Evolutionary conservation across 2,888 invertebrate species (phyloP).

Genomic region (Caenorhabditis sinica): DNA sequence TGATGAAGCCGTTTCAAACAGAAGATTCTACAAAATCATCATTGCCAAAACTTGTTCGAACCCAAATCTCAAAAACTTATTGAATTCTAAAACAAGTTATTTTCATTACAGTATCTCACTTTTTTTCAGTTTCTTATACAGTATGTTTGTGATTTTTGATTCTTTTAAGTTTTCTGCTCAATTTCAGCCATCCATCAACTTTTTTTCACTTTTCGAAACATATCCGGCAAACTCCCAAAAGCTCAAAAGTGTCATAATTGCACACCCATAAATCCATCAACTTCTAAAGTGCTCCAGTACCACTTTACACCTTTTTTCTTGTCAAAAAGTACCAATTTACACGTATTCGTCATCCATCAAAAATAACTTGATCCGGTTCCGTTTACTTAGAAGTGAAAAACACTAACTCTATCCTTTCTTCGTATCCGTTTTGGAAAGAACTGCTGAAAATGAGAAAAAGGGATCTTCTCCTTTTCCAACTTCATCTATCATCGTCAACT

Average conservation of each 20-base stretch:
- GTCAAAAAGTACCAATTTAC: conserved; percentile 1
- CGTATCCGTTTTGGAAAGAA: conserved; percentile 5
- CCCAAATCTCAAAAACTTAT: too few species aligned
- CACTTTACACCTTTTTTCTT: conserved; percentile 14
- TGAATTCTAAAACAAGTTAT: too few species aligned
- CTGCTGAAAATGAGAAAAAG: neutral
- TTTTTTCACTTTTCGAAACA: neutral
- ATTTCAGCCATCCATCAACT: neutral
- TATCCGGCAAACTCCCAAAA: neutral
- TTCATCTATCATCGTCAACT: conserved; percentile 55
- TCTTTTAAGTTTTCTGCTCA: too few species aligned
- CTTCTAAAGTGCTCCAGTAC: neutral
- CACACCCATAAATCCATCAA: conserved; percentile 27
- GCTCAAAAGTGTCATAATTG: neutral
- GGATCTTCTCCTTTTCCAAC: conserved; percentile 6
- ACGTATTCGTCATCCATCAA: conserved; percentile 6
- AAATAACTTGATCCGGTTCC: conserved; percentile 6
- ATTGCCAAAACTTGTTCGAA: too few species aligned
- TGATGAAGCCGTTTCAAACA: too few species aligned
- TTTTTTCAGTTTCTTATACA: too few species aligned
- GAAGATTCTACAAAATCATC: too few species aligned
- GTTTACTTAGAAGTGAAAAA: conserved; percentile 17
- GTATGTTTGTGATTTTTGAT: too few species aligned
- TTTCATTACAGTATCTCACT: too few species aligned
- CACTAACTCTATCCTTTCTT: neutral